Conservation (phyloP, 2,797 vertebrate genomes). For the Remorina albescens region DNA sequence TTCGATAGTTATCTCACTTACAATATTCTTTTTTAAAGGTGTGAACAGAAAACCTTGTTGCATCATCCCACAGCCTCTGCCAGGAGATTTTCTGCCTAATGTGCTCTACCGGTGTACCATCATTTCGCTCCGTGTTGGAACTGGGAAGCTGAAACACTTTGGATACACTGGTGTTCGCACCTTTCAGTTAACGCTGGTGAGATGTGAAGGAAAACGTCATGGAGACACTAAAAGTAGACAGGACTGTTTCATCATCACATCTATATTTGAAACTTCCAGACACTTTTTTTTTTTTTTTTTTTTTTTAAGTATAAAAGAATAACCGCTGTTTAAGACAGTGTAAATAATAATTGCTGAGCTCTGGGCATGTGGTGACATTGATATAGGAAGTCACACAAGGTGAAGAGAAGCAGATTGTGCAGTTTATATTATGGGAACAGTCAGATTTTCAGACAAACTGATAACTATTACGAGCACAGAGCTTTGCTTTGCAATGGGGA, state of each 20-base stretch:
- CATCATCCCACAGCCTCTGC: constrained; percentile 28
- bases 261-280: background rate
- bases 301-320: background rate
- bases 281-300: no score
- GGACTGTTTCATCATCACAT: constrained; percentile 11
- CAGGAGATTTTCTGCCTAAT: constrained; percentile 26
- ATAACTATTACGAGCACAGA: background rate
- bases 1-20: constrained; percentile 49
- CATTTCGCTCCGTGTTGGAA: constrained; percentile 32
- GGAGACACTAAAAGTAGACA: background rate
- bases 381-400: background rate
- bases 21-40: background rate
- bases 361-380: background rate
- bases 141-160: constrained; percentile 25
- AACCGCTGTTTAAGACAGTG: background rate
- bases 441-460: background rate
- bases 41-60: constrained; percentile 50
- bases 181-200: constrained; percentile 45
- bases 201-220: background rate
- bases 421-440: background rate
- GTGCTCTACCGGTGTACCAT: constrained; percentile 12
- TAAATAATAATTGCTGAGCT: background rate
- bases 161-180: constrained; percentile 17
- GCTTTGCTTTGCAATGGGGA: background rate
- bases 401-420: background rate